Conservation (phyloP, 2,888 invertebrate species). For the Philaethria dido region DNA sequence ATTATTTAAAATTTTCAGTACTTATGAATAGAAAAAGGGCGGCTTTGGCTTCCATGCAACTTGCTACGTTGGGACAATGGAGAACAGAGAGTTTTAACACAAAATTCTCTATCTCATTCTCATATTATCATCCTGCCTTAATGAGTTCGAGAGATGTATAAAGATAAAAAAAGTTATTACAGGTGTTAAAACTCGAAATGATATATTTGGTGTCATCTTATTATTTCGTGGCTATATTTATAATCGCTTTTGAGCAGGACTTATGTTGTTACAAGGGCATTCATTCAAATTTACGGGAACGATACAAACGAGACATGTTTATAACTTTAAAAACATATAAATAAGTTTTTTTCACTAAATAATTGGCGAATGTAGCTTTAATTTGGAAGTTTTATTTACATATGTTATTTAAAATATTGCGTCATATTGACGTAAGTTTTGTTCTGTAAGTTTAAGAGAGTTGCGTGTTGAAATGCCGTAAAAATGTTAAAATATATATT, state of each 20-base stretch:
- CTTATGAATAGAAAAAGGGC: too few species aligned
- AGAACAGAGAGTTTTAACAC: too few species aligned
- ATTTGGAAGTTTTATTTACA: background rate
- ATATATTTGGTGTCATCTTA: constrained; percentile 22
- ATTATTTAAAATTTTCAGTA: too few species aligned
- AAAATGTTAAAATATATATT: too few species aligned
- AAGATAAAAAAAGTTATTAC: background rate
- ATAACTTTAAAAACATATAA: background rate
- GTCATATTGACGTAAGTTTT: background rate
- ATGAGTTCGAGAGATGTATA: too few species aligned
- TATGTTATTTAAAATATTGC: background rate
- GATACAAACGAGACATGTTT: background rate
- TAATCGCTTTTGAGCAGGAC: constrained; percentile 1
- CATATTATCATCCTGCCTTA: too few species aligned
- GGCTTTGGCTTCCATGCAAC: too few species aligned
- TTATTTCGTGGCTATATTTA: constrained; percentile 17
- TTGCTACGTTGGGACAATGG: too few species aligned
- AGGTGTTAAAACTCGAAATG: constrained; percentile 12
- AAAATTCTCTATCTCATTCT: too few species aligned
- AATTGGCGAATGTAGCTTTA: background rate
- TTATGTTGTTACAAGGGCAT: constrained; percentile 2
- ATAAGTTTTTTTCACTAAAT: background rate
- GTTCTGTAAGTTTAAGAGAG: background rate
- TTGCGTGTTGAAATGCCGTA: background rate
- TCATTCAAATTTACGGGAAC: background rate